Conservation (phyloP, 2,888 invertebrate species). For the Hymenopus coronatus region DNA sequence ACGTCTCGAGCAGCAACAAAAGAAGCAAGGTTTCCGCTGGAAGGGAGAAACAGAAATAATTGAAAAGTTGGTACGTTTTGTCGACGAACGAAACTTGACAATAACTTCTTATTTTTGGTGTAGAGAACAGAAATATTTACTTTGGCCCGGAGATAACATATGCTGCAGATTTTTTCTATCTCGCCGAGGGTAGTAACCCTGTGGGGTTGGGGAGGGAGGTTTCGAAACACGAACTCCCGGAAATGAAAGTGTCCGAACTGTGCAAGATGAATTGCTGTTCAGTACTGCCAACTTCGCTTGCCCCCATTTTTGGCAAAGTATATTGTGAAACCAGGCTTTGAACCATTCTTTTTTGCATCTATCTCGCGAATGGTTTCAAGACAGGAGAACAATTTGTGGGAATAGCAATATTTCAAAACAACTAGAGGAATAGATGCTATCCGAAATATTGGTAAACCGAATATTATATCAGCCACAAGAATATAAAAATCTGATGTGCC, state of each 20-base stretch:
- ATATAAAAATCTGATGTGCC: too few relatives aligned
- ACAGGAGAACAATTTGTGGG: not conserved
- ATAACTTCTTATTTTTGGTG: not conserved
- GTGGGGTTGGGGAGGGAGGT: not conserved
- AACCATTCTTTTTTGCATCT: not conserved
- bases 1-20: not conserved
- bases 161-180: not conserved
- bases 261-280: not conserved
- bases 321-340: not conserved
- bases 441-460: too few relatives aligned
- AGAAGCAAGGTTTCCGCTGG: not conserved
- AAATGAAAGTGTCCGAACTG: not conserved
- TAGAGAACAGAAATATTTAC: not conserved
- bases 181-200: not conserved
- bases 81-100: not conserved
- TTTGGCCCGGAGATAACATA: not conserved
- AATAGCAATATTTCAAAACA: not conserved
- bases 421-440: too few relatives aligned
- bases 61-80: not conserved
- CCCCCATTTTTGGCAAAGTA: not conserved
- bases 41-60: not conserved
- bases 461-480: too few relatives aligned
- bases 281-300: not conserved
- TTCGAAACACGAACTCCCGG: not conserved
- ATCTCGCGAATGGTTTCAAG: not conserved